Conservation (phyloP, 2,888 invertebrate genomes). For the Cenopis cana region DNA sequence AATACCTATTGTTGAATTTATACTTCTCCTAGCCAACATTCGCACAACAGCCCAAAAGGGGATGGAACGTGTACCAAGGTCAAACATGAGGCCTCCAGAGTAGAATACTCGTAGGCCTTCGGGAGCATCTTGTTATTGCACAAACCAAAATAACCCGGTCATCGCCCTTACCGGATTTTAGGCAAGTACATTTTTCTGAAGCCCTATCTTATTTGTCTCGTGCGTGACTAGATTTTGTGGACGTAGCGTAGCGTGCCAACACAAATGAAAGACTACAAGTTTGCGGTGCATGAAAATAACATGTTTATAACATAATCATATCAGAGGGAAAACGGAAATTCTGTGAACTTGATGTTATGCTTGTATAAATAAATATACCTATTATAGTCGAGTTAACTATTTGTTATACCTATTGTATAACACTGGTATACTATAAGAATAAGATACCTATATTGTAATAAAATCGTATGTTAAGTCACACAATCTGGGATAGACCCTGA, state of each 20-base stretch:
- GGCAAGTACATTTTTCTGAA: constrained; percentile 28
- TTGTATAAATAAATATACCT: not conserved
- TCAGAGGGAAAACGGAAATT: constrained; percentile 13
- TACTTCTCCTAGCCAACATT: constrained; percentile 6
- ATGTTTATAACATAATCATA: constrained; percentile 22
- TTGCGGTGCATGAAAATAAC: constrained; percentile 24
- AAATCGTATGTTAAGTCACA: too few relatives aligned
- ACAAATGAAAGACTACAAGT: constrained; percentile 29
- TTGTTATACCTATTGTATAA: too few relatives aligned
- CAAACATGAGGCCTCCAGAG: constrained; percentile 19
- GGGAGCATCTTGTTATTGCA: constrained; percentile 38
- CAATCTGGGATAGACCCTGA: too few relatives aligned
- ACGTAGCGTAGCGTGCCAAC: constrained; percentile 26
- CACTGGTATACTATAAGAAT: too few relatives aligned
- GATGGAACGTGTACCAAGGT: constrained; percentile 13
- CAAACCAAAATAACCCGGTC: constrained; percentile 30
- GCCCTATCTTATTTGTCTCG: constrained; percentile 32
- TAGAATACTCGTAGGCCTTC: constrained; percentile 12
- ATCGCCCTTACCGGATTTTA: constrained; percentile 37
- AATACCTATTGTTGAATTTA: too few relatives aligned
- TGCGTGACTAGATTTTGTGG: constrained; percentile 37
- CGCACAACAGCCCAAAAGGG: not conserved
- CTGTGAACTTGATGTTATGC: constrained; percentile 11
- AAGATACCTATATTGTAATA: too few relatives aligned
- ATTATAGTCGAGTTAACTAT: too few relatives aligned